A percentile compares a stretch with the other conserved stretches of the same genome.
These are phyloP conservation scores for Habropoda laboriosa DNA, from an alignment of 1,140 invertebrate species.

Conservation along the genomic window DNA sequence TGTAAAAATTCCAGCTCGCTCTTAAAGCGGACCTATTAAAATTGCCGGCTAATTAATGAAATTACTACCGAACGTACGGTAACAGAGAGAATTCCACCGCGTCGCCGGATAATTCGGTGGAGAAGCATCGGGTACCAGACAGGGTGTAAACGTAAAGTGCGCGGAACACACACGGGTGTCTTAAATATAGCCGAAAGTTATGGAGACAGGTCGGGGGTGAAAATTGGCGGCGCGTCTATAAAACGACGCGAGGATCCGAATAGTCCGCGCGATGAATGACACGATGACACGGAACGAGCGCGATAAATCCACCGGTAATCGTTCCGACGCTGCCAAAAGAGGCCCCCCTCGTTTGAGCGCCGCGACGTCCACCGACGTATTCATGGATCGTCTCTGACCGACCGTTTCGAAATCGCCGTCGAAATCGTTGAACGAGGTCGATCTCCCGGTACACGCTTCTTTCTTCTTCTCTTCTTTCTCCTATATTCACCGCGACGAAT, in stretches of 20 bases:
- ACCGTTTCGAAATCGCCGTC: constrained; percentile 23
- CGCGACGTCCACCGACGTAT: constrained; percentile 19
- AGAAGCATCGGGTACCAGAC: neutral
- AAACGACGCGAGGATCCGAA: constrained; percentile 22
- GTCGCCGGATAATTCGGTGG: neutral
- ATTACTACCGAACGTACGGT: no score
- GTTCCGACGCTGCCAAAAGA: constrained; percentile 54
- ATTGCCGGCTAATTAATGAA: no score
- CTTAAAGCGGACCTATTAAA: no score
- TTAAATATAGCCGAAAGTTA: constrained; percentile 36
- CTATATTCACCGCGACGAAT: neutral
- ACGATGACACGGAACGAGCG: constrained; percentile 50
- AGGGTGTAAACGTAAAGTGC: constrained; percentile 24
- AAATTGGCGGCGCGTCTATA: constrained; percentile 42
- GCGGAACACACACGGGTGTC: neutral
- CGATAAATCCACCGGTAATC: constrained; percentile 55
- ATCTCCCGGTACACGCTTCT: constrained; percentile 2
- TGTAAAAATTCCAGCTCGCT: no score
- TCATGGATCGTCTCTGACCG: constrained; percentile 28
- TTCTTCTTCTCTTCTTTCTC: neutral
- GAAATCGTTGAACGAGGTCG: constrained; percentile 21
- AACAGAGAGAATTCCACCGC: no score
- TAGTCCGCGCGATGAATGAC: constrained; percentile 51
- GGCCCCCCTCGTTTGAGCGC: constrained; percentile 12
- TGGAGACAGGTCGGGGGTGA: constrained; percentile 22